Base-by-base conservation (phyloP, 2,888 invertebrate genomes). In the Buathra laborator region DNA sequence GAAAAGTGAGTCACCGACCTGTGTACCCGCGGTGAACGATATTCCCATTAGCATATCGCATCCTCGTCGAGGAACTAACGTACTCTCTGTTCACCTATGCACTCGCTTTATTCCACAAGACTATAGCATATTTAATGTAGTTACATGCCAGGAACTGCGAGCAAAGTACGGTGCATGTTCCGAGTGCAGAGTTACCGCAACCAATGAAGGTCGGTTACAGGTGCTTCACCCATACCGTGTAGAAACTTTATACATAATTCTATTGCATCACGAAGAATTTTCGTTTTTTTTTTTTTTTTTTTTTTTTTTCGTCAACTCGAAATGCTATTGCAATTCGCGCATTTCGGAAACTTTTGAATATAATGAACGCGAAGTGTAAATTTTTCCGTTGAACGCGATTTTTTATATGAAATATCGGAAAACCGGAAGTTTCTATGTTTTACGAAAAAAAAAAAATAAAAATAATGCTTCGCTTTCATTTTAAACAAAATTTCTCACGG, bases 31-130 rank as follows among this genome's bases (percentile, higher is more conserved):
- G 43, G 59, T 37, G 83, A 53, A 77, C 86, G 86, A 88, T 88
- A 90, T 88, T 89, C 85, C 80, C 86, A 90, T 90, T 88, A 86
- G 85, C 89, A 87, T 89, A 24, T 56, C 85, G 71, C 56, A 84
- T 84, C 81, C 81, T 78, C 67, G 48, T 67, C 72, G 82, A 24
- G 67, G 62, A 64, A 32, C 51, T 78, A 56, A 46, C 16, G 19
- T 12, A n/a, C 46, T 37, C 51, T 24, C 16, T 67, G 10, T 44
- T 66, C 51, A 32, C 82, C 19, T 10, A 51, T 62, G 64, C 24
- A 66, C 56, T 46, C 48, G 19, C 70, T 14, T 67, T 76, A 46
- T 37, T 77, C 56, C 37, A 9, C 62, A 68, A 76, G 51, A 32
- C 64, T 37, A 29, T 48, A 46, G 64, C 75, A 75, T 51, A 51